Evolutionary conservation across 2,888 invertebrate species (phyloP).

Genomic region (Cheilosia scutellata): DNA sequence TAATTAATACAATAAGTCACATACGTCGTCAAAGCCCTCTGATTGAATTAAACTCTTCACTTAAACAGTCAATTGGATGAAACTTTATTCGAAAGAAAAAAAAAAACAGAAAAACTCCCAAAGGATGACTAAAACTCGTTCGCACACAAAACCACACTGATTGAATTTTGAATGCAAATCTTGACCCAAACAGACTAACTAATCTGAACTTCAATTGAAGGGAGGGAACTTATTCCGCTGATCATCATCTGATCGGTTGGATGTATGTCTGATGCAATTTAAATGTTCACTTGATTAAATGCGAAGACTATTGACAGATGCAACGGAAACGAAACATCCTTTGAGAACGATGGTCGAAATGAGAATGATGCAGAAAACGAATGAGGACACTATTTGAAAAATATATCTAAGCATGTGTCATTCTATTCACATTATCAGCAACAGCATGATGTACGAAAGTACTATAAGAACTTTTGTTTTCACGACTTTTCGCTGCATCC

Average conservation of each 20-base stretch:
- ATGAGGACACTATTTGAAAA: neutral
- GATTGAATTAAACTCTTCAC: constrained; percentile 61
- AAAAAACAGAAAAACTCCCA: constrained; percentile 13
- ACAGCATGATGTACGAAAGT: too few species aligned
- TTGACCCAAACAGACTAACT: constrained; percentile 66
- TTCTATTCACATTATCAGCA: neutral
- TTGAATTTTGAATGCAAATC: constrained; percentile 69
- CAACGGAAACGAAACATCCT: neutral
- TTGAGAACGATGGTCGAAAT: constrained; percentile 5
- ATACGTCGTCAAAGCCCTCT: constrained; percentile 2
- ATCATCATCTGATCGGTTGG: constrained; percentile 20
- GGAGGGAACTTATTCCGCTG: constrained; percentile 32
- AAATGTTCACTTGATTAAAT: constrained; percentile 27
- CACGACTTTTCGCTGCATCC: neutral
- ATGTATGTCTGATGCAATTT: constrained; percentile 39
- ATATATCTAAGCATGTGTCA: neutral
- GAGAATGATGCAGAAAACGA: constrained; percentile 17
- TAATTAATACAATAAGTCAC: neutral
- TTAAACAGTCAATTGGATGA: constrained; percentile 55
- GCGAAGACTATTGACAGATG: neutral
- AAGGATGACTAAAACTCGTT: constrained; percentile 1
- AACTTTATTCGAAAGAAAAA: constrained; percentile 17
- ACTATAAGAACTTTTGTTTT: neutral
- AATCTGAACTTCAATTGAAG: constrained; percentile 68
- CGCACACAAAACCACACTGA: constrained; percentile 56